Base-by-base conservation (phyloP, 2,797 vertebrate species). In the Notoglanidium macrostoma region DNA sequence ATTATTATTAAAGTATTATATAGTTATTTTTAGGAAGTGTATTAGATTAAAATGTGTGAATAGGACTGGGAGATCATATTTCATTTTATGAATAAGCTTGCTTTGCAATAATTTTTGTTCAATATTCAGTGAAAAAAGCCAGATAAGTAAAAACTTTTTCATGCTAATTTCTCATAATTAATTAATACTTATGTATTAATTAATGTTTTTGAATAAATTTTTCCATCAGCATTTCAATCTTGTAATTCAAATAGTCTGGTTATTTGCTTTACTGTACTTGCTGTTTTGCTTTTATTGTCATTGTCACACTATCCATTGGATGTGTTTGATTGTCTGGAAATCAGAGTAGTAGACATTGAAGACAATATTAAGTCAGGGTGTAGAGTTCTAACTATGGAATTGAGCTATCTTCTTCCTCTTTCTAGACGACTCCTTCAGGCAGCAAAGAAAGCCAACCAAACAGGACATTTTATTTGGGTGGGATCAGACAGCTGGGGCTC, bases 401-500 rank as follows among this genome's bases (percentile, higher is more conserved):
- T 84, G 54, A 85, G 9, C 70, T 65, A n/a, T 0, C 54, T 17
- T 44, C 19, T 59, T 85, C 87, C 89, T 95, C 87, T 93, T 93
- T 54, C 11, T 95, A 99, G 98, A 93, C 95, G 97, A 86, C 96
- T 99, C 63, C 96, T 99, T 87, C 96, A 97, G 90, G 97, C 98
- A 0, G 98, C 98, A 21, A 98, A 97, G 93, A 97, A 96, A 93
- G 98, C 98, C 19, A 99, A 99, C 92, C 97, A 98, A 96, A 99
- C 97, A 0, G 98, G 98, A 57, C 98, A 99, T 90, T 99, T 99
- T 93, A 97, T 99, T 95, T 99, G 98, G 98, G 98, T 99, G 95
- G 98, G 98, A 67, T 99, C 98, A 0, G 98, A 99, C 94, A 99
- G 98, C 95, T 99, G 98, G 98, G 98, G 98, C 89, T 99, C 98